phyloP scores from a whole-genome alignment of 2,113 vertebrate genomes.

The Daphoenositta chrysoptera region DNA sequence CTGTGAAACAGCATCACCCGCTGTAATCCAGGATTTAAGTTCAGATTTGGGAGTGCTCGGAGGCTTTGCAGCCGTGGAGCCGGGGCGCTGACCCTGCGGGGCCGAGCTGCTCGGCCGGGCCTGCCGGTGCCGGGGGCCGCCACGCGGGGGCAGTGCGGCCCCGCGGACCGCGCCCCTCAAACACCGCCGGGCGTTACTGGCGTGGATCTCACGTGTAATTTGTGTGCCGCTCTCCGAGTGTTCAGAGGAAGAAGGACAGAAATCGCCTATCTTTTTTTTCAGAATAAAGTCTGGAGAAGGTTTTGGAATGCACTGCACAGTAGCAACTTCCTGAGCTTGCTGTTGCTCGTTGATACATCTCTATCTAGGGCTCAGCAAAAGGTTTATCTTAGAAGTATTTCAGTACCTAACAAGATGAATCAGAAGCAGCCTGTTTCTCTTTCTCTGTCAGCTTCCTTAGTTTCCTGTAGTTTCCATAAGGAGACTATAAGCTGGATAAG shows the following conservation, averaged over 20 bases:
- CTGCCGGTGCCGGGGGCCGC: neutral
- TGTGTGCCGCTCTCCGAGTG: neutral
- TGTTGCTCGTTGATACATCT: neutral
- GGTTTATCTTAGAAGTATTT: neutral
- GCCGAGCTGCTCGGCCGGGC: neutral
- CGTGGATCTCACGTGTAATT: rapidly evolving
- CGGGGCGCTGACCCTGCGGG: rapidly evolving
- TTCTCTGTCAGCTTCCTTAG: neutral
- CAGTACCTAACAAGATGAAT: neutral
- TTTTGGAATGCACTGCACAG: neutral
- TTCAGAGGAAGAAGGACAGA: neutral
- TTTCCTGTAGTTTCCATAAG: neutral
- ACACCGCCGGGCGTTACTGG: rapidly evolving
- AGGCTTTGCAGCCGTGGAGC: neutral
- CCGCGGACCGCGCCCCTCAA: neutral
- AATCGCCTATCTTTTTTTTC: neutral
- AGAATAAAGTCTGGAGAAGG: neutral
- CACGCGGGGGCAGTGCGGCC: neutral
- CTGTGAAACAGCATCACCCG: rapidly evolving
- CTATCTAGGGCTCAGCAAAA: neutral
- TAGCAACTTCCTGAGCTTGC: neutral
- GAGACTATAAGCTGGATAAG: neutral
- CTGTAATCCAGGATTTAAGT: neutral
- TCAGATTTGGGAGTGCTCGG: rapidly evolving
- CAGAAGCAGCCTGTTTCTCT: neutral